These are phyloP conservation scores for Acanthacorydalis orientalis DNA, from an alignment of 2,888 invertebrate species.

Conservation along the genomic window DNA sequence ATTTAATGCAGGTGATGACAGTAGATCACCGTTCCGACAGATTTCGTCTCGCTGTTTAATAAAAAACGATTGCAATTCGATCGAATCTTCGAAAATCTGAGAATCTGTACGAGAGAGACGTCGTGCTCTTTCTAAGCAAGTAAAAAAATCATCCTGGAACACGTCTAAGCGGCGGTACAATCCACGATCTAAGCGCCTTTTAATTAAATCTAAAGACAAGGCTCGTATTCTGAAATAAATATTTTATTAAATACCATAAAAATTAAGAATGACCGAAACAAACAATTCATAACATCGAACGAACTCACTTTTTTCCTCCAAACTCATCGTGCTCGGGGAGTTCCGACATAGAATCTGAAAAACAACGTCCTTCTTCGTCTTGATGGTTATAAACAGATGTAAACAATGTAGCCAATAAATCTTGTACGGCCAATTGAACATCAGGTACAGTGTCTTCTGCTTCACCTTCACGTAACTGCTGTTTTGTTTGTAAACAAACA, in stretches of 20 bases:
- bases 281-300: neutral
- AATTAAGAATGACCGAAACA: neutral
- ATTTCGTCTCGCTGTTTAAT: slow-evolving; percentile 53
- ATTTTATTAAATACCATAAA: neutral
- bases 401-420: slow-evolving; percentile 77
- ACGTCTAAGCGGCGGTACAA: slow-evolving; percentile 84
- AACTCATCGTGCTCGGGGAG: slow-evolving; percentile 73
- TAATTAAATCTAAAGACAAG: slow-evolving; percentile 82
- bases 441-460: slow-evolving; percentile 79
- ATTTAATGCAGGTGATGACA: slow-evolving; percentile 74
- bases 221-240: slow-evolving; percentile 48
- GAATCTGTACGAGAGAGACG: slow-evolving; percentile 81
- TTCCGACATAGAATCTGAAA: slow-evolving; percentile 90
- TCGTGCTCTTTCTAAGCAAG: slow-evolving; percentile 79
- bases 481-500: slow-evolving; percentile 80
- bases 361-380: slow-evolving; percentile 92
- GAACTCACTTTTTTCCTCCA: slow-evolving; percentile 40
- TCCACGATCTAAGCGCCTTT: slow-evolving; percentile 78
- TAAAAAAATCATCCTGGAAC: slow-evolving; percentile 94
- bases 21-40: slow-evolving; percentile 60
- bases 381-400: slow-evolving; percentile 91
- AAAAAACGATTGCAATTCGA: slow-evolving; percentile 83
- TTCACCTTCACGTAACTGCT: slow-evolving; percentile 56
- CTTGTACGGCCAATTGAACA: slow-evolving; percentile 77
- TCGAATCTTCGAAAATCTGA: slow-evolving; percentile 87